Evolutionary conservation across 2,113 vertebrate genomes (phyloP).

Genomic region (Zonotrichia leucophrys): DNA sequence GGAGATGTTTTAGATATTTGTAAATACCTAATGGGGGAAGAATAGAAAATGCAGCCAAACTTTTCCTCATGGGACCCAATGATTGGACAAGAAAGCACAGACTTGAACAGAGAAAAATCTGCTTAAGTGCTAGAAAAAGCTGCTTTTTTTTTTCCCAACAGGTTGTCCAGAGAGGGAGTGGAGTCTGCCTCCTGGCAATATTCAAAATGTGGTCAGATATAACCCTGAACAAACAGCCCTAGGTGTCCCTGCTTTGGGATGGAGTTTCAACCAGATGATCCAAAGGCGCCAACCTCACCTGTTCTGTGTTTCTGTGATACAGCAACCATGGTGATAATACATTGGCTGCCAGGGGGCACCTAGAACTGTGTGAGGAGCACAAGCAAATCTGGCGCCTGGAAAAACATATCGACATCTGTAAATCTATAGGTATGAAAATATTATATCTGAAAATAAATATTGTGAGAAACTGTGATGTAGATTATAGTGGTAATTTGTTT

Average conservation of each 20-base stretch:
- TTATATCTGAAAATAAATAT: not conserved
- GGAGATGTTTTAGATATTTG: not conserved
- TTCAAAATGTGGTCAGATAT: not conserved
- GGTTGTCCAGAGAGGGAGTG: not conserved
- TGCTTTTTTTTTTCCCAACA: not conserved
- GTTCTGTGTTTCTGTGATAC: not conserved
- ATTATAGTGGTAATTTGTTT: not conserved
- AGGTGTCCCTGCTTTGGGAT: not conserved
- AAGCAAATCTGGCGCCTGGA: not conserved
- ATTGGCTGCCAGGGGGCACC: rapidly evolving
- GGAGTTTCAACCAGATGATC: not conserved
- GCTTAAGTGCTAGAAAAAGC: not conserved
- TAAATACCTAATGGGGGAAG: not conserved
- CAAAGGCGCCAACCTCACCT: not conserved
- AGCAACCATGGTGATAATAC: not conserved
- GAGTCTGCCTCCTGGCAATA: not conserved
- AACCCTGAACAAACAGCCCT: not conserved
- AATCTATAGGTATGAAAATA: not conserved
- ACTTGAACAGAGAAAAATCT: not conserved
- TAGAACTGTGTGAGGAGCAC: rapidly evolving
- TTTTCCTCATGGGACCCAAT: not conserved
- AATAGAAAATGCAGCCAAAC: not conserved
- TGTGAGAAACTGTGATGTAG: not conserved
- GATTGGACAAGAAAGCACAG: not conserved
- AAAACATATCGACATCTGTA: not conserved